Evolutionary conservation across 2,888 invertebrate genomes (phyloP).

Genomic region (Drosophila flavopinicola): DNA sequence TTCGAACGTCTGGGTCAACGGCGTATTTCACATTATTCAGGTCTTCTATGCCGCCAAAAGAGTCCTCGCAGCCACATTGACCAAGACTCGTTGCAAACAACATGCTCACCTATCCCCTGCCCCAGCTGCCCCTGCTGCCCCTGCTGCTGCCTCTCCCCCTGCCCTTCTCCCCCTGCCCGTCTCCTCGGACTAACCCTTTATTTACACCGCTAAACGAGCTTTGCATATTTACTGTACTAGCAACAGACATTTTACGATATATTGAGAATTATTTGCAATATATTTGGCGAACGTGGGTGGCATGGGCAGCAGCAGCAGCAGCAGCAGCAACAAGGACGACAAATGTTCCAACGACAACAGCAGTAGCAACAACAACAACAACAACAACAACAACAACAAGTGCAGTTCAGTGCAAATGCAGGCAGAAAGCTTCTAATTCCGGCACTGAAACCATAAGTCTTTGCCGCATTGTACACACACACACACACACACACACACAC

Average conservation of each 20-base stretch:
- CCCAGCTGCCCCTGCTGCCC: conserved; percentile 2
- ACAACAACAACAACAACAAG: conserved; percentile 46
- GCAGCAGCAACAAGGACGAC: conserved; percentile 78
- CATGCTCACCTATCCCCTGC: conserved; percentile 2
- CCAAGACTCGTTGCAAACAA: conserved; percentile 38
- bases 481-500: conserved; percentile 19
- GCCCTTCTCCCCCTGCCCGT: not conserved
- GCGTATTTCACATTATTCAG: conserved; percentile 31
- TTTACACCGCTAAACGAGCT: conserved; percentile 77
- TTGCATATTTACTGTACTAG: conserved; percentile 79
- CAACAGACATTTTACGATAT: conserved; percentile 81
- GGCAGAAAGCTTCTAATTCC: conserved; percentile 80
- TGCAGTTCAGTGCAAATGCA: conserved; percentile 74
- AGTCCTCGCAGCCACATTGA: conserved; percentile 39
- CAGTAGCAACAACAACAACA: conserved; percentile 51
- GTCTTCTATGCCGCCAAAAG: conserved; percentile 14
- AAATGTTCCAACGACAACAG: conserved; percentile 73
- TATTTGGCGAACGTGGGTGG: conserved; percentile 64
- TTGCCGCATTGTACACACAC: conserved; percentile 74
- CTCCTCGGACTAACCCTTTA: conserved; percentile 35
- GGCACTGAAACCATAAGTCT: conserved; percentile 80
- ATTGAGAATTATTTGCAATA: conserved; percentile 82
- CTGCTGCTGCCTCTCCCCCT: not conserved
- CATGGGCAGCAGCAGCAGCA: conserved; percentile 21
- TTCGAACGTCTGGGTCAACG: conserved; percentile 1